Evolutionary conservation across 2,113 vertebrate genomes (phyloP).

Genomic region (Salminus brasiliensis): DNA sequence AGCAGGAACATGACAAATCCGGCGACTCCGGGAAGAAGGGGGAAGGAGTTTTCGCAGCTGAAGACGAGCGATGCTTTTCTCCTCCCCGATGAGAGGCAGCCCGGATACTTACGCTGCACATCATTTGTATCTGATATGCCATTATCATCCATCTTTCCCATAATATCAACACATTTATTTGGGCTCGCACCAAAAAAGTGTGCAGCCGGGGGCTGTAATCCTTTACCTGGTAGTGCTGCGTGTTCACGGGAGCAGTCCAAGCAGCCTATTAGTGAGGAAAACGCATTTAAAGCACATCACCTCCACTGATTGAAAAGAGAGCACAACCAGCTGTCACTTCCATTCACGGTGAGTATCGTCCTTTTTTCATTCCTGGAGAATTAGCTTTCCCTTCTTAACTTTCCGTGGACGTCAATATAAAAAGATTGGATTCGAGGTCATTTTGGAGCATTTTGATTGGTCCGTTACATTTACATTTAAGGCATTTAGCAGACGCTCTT

Average conservation of each 20-base stretch:
- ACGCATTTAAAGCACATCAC: conserved; percentile 2
- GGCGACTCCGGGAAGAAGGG: neutral
- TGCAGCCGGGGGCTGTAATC: conserved; percentile 29
- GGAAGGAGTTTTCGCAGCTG: conserved; percentile 8
- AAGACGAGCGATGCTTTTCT: conserved; percentile 29
- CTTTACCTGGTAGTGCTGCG: conserved; percentile 26
- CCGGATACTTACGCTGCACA: conserved; percentile 23
- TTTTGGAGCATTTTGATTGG: too few relatives aligned
- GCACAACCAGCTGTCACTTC: conserved; percentile 27
- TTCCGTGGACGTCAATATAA: too few relatives aligned
- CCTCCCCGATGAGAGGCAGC: neutral
- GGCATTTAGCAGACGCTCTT: too few relatives aligned
- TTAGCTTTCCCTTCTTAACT: neutral
- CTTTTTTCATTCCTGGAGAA: too few relatives aligned
- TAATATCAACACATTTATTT: conserved; percentile 53
- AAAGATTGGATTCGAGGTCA: too few relatives aligned
- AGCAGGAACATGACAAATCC: conserved; percentile 44
- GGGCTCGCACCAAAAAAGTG: conserved; percentile 25
- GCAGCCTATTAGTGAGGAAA: conserved; percentile 25
- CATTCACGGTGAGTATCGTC: conserved; percentile 43
- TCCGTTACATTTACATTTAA: too few relatives aligned
- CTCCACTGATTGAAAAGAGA: conserved; percentile 11
- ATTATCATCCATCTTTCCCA: conserved; percentile 45
- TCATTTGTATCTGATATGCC: conserved; percentile 40
- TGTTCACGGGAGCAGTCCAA: conserved; percentile 25